Conservation (phyloP, 2,113 vertebrate genomes). For the Sterrhoptilus dennistouni region DNA sequence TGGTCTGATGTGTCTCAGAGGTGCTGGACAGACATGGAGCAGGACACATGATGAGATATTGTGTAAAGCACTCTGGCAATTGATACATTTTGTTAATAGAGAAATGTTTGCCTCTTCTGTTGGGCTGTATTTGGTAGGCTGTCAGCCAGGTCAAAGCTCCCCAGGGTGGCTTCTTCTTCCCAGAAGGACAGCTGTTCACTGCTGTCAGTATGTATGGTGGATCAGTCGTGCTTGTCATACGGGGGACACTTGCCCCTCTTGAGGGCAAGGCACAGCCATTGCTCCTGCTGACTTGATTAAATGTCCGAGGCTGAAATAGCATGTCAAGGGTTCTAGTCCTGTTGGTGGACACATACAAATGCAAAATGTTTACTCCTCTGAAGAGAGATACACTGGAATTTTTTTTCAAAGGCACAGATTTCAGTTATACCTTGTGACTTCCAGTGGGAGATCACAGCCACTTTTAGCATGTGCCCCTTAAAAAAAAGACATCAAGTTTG, state of each 20-base stretch:
- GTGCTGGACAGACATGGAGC: neutral
- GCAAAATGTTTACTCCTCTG: fast-evolving
- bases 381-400: neutral
- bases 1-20: neutral
- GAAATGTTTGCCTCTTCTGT: neutral
- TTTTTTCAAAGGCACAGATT: neutral
- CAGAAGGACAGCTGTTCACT: neutral
- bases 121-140: neutral
- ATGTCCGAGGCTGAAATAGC: neutral
- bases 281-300: neutral
- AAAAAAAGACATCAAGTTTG: neutral
- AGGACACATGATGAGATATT: fast-evolving
- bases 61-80: neutral
- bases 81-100: neutral
- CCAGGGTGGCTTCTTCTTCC: neutral
- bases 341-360: neutral
- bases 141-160: neutral
- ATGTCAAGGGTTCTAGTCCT: neutral
- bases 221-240: no score
- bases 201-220: fast-evolving
- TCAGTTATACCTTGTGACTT: neutral
- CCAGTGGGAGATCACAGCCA: neutral
- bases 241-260: neutral
- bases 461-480: neutral
- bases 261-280: neutral